A percentile compares a stretch with the other conserved stretches of the same genome.
Evolutionary conservation across 2,797 vertebrate species (phyloP).

Genomic region (Bufotes viridis): DNA sequence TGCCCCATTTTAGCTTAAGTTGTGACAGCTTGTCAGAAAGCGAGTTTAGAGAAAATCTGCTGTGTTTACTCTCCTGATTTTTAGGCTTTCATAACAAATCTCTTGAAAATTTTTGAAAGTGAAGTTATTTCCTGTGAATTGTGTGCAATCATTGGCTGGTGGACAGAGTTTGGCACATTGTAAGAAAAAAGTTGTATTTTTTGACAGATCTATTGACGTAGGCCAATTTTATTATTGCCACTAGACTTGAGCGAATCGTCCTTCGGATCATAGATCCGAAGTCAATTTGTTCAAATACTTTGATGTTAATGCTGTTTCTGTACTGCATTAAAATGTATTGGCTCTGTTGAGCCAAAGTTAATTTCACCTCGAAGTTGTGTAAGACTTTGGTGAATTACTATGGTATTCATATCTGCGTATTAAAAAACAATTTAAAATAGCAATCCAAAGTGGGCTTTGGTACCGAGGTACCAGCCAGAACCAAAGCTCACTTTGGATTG

Average conservation of each 20-base stretch:
- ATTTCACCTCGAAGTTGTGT: no score
- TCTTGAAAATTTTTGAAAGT: not conserved
- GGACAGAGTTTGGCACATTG: not conserved
- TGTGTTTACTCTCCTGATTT: conserved; percentile 36
- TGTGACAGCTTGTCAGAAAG: conserved; percentile 42
- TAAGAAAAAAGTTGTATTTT: not conserved
- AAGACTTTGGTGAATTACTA: no score
- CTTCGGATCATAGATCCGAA: no score
- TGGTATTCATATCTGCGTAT: no score
- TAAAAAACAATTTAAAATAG: no score
- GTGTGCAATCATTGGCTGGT: not conserved
- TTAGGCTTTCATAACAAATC: conserved; percentile 31
- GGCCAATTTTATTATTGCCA: not conserved
- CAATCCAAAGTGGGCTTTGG: no score
- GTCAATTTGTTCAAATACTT: no score
- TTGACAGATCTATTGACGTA: not conserved
- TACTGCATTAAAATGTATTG: no score
- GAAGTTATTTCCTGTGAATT: conserved; percentile 19
- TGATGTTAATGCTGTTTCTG: no score
- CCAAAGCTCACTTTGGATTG: no score
- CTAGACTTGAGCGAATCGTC: not conserved
- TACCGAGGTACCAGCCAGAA: no score
- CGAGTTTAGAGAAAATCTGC: conserved; percentile 33
- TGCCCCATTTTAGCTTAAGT: conserved; percentile 26
- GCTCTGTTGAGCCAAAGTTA: no score